phyloP scores from a whole-genome alignment of 1,140 invertebrate species.

The Drosophila kanapiae region DNA sequence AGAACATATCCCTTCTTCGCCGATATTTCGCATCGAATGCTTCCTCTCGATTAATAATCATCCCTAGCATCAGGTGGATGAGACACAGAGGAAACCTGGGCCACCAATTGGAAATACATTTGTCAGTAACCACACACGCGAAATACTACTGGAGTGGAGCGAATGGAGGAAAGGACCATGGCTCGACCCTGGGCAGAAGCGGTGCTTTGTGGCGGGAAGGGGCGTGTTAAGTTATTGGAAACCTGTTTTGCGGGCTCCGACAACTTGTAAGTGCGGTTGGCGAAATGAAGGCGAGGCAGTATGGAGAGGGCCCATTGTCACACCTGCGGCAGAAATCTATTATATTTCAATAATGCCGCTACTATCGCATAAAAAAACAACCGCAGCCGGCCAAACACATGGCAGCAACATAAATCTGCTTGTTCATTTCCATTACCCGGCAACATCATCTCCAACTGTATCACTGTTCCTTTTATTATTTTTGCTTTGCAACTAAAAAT shows the following conservation, averaged over 20 bases:
- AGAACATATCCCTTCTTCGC: too few species aligned
- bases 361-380: slow-evolving; percentile 73
- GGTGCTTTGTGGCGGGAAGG: slow-evolving; percentile 46
- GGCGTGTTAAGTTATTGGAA: slow-evolving; percentile 66
- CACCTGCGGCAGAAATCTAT: slow-evolving; percentile 75
- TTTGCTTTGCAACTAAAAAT: slow-evolving; percentile 9
- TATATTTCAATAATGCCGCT: slow-evolving; percentile 77
- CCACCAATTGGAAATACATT: slow-evolving; percentile 80
- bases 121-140: slow-evolving; percentile 67
- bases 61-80: slow-evolving; percentile 30
- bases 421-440: slow-evolving; percentile 49
- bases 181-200: slow-evolving; percentile 20
- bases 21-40: background rate
- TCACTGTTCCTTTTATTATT: background rate
- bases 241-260: slow-evolving; percentile 49
- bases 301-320: slow-evolving; percentile 33
- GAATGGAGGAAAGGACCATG: slow-evolving; percentile 1
- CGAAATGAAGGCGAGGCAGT: slow-evolving; percentile 8
- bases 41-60: background rate
- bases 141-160: slow-evolving; percentile 29
- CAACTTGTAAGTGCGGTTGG: slow-evolving; percentile 66
- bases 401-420: slow-evolving; percentile 49
- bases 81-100: slow-evolving; percentile 15
- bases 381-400: slow-evolving; percentile 58
- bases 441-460: slow-evolving; percentile 51